phyloP scores from a whole-genome alignment of 2,888 invertebrate genomes.

The Drosophila meridiana region DNA sequence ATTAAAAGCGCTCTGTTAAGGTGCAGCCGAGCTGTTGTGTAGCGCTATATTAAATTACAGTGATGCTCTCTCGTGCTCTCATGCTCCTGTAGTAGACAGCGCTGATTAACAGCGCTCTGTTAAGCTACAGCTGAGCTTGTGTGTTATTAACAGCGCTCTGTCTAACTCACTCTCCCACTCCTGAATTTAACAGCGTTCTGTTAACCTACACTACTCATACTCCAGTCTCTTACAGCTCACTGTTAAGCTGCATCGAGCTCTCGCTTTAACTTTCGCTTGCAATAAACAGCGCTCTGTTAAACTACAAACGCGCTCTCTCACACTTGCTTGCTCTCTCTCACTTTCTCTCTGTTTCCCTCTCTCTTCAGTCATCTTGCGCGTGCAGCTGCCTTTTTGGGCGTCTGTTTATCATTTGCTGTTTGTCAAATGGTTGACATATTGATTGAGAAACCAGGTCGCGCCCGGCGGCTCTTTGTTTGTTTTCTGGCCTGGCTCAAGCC shows the following conservation, averaged over 20 bases:
- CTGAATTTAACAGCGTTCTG: not conserved
- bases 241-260: not conserved
- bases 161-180: not conserved
- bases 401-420: constrained; percentile 47
- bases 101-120: not conserved
- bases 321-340: not conserved
- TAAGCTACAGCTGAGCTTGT: not conserved
- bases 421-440: constrained; percentile 57
- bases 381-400: constrained; percentile 44
- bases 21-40: too few species aligned
- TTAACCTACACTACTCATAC: not conserved
- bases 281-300: constrained; percentile 34
- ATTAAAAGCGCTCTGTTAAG: constrained; percentile 21
- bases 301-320: not conserved
- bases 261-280: not conserved
- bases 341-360: not conserved
- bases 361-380: constrained; percentile 52
- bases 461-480: constrained; percentile 24
- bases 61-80: not conserved
- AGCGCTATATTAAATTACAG: constrained; percentile 11
- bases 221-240: not conserved
- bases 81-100: not conserved
- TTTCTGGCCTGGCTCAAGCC: constrained; percentile 10
- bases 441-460: constrained; percentile 57
- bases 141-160: not conserved